Evolutionary conservation across 2,888 invertebrate genomes (phyloP).

Genomic region (Ommatoiulus sabulosus): DNA sequence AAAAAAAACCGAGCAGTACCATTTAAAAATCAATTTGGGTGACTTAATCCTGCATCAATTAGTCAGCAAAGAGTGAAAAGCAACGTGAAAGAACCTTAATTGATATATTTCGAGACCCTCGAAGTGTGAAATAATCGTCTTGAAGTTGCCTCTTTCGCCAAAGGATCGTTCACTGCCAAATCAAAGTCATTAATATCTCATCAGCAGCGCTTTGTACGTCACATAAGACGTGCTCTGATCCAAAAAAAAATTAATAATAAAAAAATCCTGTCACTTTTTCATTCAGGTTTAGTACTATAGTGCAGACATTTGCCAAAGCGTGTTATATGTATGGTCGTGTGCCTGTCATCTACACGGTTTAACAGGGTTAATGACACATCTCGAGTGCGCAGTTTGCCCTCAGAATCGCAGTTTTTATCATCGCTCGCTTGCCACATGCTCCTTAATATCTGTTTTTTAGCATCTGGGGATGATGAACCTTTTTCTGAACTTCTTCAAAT

Average conservation of each 20-base stretch:
- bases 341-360: neutral
- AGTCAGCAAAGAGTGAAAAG: neutral
- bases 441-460: neutral
- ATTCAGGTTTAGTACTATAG: neutral
- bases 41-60: slow-evolving; percentile 5
- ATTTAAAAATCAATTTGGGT: slow-evolving; percentile 8
- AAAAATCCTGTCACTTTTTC: neutral
- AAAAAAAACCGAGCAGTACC: neutral
- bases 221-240: neutral
- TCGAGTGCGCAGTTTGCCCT: neutral
- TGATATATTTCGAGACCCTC: slow-evolving; percentile 20
- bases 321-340: neutral
- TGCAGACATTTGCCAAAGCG: neutral
- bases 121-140: slow-evolving; percentile 20
- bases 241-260: neutral
- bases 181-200: slow-evolving; percentile 10
- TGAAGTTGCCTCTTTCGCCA: neutral
- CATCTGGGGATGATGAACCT: neutral
- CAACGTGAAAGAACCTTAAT: slow-evolving; percentile 15
- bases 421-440: neutral
- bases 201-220: neutral
- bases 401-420: neutral
- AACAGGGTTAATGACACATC: slow-evolving; percentile 17
- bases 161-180: slow-evolving; percentile 27
- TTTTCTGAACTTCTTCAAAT: neutral